Evolutionary conservation across 2,888 invertebrate genomes (phyloP).

Genomic region (Ophion slaviceki): DNA sequence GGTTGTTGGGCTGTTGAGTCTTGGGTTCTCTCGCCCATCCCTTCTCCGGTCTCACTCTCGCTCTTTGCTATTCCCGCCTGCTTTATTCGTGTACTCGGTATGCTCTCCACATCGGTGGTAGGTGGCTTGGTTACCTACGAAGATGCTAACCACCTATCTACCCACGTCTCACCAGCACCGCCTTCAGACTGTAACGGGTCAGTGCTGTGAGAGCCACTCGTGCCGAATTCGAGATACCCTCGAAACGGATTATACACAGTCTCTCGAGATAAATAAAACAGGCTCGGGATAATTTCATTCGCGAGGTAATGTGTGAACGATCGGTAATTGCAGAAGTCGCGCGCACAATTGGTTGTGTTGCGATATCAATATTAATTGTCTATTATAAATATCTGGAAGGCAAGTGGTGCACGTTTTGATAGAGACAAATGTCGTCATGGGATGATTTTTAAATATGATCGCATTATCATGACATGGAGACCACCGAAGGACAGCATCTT

Average conservation of each 20-base stretch:
- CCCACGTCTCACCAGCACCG: background rate
- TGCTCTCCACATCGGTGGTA: constrained; percentile 25
- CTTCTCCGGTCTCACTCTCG: constrained; percentile 24
- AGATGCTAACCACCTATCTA: constrained; percentile 24
- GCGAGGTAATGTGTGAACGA: too few species aligned
- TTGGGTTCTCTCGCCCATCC: constrained; percentile 59
- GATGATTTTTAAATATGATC: too few species aligned
- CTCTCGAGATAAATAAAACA: constrained; percentile 70
- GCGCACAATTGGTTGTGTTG: too few species aligned
- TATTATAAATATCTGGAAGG: too few species aligned
- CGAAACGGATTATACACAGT: constrained; percentile 30
- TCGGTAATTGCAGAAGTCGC: too few species aligned
- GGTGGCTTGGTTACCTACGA: constrained; percentile 29
- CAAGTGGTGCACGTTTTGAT: too few species aligned
- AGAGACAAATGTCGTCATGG: too few species aligned
- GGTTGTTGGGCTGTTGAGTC: constrained; percentile 67
- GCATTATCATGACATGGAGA: too few species aligned
- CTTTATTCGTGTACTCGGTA: constrained; percentile 63
- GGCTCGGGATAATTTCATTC: too few species aligned
- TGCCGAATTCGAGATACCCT: constrained; percentile 13
- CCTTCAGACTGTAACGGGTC: constrained; percentile 48
- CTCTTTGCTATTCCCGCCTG: constrained; percentile 52
- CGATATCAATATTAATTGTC: too few species aligned
- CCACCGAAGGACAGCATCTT: too few species aligned
- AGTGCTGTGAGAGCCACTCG: constrained; percentile 53